Base-by-base conservation (phyloP, 37 sponge, comb jelly and placozoan genomes). In the Spongilla lacustris region DNA sequence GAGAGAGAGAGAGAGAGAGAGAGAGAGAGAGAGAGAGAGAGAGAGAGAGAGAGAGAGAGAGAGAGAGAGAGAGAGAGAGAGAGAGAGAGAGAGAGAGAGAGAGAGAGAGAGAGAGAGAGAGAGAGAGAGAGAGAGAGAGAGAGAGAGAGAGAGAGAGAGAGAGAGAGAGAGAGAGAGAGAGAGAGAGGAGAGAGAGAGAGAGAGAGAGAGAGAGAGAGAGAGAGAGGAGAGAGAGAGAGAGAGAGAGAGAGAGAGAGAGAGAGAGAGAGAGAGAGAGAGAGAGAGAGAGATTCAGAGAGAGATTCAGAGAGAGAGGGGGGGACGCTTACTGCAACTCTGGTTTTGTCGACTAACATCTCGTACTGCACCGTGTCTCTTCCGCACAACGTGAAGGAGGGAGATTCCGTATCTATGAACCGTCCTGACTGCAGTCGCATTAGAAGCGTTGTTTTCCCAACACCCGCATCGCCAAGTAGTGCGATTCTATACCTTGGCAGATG, bases 1-100 rank as follows among this genome's bases (percentile, higher is more conserved):
- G 79, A 78, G 79, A 78, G 79, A 78, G 79, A 78, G 79, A 78
- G 79, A 78, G 79, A 78, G 79, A 78, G 79, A 78, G 79, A 78
- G 79, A 78, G 79, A 78, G 79, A 78, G 79, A 78, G 79, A 78
- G 79, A 78, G 79, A 78, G 79, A 78, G 79, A 78, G 79, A 78
- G 79, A 78, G 79, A 78, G 79, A 78, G 79, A 78, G 79, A 78
- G 79, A 78, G 79, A 78, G 79, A 78, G 79, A 78, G 79, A 78
- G 79, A 78, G 79, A 50, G 71, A 81, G 70, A 81, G 71, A 81
- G 71, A 68, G 71, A 81, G 82, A 81, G 82, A 68, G 71, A 67
- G 82, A 81, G 70, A 69, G 71, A 69, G 69, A 81, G 71, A 69
- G 71, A 50, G 69, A 69, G 71, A 50, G 58, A 78, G 79, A 36